Evolutionary conservation across 2,113 vertebrate species (phyloP).

Genomic region (Lamprologus callipterus): DNA sequence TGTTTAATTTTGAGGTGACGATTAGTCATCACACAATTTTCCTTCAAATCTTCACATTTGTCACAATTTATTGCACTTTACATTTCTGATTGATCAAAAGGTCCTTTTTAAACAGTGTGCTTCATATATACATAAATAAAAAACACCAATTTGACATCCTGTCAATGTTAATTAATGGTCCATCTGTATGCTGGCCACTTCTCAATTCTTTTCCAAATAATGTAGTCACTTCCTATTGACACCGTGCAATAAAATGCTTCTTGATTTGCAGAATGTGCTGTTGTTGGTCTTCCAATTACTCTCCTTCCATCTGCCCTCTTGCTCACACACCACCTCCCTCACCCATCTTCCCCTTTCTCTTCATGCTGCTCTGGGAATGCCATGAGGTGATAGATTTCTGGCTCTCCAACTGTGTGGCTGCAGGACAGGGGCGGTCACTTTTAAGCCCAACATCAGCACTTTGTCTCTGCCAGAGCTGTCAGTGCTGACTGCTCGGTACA

Average conservation of each 20-base stretch:
- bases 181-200: background rate
- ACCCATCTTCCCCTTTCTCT: background rate
- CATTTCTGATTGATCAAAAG: background rate
- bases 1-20: background rate
- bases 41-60: background rate
- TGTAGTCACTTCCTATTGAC: background rate
- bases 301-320: background rate
- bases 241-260: background rate
- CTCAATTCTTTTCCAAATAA: background rate
- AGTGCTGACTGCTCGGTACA: slow-evolving; percentile 33
- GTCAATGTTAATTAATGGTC: background rate
- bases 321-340: background rate
- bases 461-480: slow-evolving; percentile 73
- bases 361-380: slow-evolving; percentile 12
- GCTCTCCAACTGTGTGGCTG: slow-evolving; percentile 60
- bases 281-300: slow-evolving; percentile 18
- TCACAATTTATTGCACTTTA: background rate
- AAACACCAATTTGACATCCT: background rate
- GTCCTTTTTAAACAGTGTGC: background rate
- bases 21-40: background rate
- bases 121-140: background rate
- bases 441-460: slow-evolving; percentile 68
- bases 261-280: slow-evolving; percentile 17
- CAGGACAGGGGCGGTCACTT: slow-evolving; percentile 70
- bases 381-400: slow-evolving; percentile 64